Base-by-base conservation (phyloP, 2,797 vertebrate genomes). In the Danionella dracula region DNA sequence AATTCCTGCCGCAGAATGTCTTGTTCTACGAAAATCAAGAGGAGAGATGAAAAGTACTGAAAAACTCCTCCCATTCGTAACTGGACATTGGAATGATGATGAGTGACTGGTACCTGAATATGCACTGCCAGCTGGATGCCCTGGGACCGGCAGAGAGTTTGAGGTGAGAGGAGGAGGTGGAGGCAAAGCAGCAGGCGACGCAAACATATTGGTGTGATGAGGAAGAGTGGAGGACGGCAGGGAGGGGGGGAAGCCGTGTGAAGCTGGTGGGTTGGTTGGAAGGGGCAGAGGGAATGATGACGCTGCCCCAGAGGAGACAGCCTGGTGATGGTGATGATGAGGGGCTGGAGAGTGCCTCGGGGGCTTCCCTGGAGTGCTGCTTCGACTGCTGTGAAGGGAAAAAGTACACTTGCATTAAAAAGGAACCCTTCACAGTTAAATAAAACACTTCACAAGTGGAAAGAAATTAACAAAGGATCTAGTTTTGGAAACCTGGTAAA, bases 181-280 rank as follows among this genome's bases (percentile, higher is more conserved):
- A 82, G 96, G 96, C 89, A 98, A 82, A 79, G 95, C 93, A 66
- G 95, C 88, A 85, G 95, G 94, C 88, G 95, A 93, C 90, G 94
- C 96, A 85, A 98, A 97, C 95, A 98, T 97, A 93, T 96, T 95
- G 93, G 94, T 94, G 92, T 94, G 94, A 83, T 95, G 94, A 45
- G 93, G 85, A 87, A 93, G 94, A 0, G 91, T 84, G 0, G 93
- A 91, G 81, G 93, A 89, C 87, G 92, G 94, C 83, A 93, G 92
- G 88, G 90, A 73, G 81, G 92, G 89, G 0, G 93, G 89, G 86
- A 93, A 95, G 87, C 89, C 85, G 82, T 94, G 92, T 82, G 94
- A 88, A 20, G 90, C 81, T 74, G 84, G 91, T 84, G 93, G 93
- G 85, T 88, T 93, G 41, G 79, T 70, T 6, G 90, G 87, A 71